Base-by-base conservation (phyloP, 1,140 invertebrate genomes). In the Halotydeus destructor region DNA sequence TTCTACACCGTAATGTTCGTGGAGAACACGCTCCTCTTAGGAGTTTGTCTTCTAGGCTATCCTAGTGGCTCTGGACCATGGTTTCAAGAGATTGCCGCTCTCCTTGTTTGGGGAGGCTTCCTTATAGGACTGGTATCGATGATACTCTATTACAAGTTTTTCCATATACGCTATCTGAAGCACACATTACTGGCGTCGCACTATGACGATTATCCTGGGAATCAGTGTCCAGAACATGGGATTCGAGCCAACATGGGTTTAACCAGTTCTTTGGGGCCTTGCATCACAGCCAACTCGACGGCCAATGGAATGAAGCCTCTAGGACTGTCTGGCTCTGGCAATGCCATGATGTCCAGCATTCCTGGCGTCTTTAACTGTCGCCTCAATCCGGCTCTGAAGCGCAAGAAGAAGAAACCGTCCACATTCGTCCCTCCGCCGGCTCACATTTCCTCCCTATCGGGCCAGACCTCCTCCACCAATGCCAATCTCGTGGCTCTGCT, bases 1-100 rank as follows among this genome's bases (percentile, higher is more conserved):
- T 89, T 80, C 64, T 88, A 88, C 60, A 68, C 76, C n/a, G 79
- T 84, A 24, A 85, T 86, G 80, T 74, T 82, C 55, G 61, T 85
- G 32, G 84, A 89, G 62, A 88, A 86, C 57, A 68, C 68, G 44
- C 64, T 84, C 23, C 58, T 81, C 3, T 69, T 82, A 49, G 67
- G 67, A 32, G 70, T 62, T 51, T 80, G 69, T 74, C 62, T 69
- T 60, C 69, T 63, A 24, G 43, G 43, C 21, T 30, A 11, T 6
- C 4, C 39, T 6, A 61, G 66, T 43, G 55, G 65, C 44, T 61
- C 60, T 57, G 50, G 43, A 18, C 48, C 61, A 0, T 60, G 69
- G 55, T 75, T 70, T 52, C 70, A 68, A 54, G 58, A 65, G 50
- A 60, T 70, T 1, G 55, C 72, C 28, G 65, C 72, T 41, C 60